Evolutionary conservation across 2,113 vertebrate species (phyloP).

Genomic region (Athene noctua): DNA sequence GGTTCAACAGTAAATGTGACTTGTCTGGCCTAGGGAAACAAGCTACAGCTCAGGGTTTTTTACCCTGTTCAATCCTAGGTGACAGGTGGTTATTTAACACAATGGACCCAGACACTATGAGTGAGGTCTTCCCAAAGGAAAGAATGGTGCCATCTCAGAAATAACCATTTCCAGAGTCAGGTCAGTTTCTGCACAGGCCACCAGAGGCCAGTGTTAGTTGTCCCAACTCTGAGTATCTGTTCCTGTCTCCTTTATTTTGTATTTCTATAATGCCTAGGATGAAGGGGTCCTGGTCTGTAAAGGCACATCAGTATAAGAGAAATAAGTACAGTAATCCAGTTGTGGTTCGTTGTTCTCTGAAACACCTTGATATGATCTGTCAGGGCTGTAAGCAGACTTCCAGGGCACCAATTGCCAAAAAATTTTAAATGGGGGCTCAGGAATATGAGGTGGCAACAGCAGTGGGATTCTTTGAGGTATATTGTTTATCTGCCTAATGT

Average conservation of each 20-base stretch:
- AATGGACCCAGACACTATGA: background rate
- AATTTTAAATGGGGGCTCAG: background rate
- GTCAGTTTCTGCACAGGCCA: conserved; percentile 28
- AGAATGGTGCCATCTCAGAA: background rate
- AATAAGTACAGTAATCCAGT: background rate
- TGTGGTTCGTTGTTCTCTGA: background rate
- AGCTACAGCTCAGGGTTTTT: background rate
- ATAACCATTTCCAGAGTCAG: background rate
- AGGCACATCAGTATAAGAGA: background rate
- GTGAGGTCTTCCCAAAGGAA: background rate
- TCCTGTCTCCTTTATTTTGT: background rate
- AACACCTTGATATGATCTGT: background rate
- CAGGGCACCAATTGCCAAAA: background rate
- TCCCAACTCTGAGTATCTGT: background rate
- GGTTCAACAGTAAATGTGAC: background rate
- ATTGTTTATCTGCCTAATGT: background rate
- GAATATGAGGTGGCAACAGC: background rate
- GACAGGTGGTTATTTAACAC: background rate
- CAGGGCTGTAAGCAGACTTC: background rate
- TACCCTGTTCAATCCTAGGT: background rate
- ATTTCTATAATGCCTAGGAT: background rate
- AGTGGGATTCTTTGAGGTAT: background rate
- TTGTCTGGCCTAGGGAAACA: background rate
- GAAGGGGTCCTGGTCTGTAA: background rate
- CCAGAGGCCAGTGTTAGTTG: conserved; percentile 63